Evolutionary conservation across 2,797 vertebrate genomes (phyloP).

Genomic region (Acanthurus leucopareius): DNA sequence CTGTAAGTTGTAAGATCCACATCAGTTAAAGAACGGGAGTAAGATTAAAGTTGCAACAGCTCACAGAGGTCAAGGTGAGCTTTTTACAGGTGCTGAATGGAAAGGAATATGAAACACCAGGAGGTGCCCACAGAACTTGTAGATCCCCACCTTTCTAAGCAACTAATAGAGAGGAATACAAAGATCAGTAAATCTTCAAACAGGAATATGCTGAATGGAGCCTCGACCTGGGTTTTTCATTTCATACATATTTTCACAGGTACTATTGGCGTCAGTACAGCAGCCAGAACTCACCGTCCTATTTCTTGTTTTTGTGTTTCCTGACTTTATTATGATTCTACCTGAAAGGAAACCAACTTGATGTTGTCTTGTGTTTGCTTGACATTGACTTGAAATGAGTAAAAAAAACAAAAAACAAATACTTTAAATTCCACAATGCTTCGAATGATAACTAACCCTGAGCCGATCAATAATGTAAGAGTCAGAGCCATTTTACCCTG

Average conservation of each 20-base stretch:
- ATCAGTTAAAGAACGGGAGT: background rate
- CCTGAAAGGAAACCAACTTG: no score
- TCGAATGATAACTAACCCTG: no score
- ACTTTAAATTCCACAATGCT: no score
- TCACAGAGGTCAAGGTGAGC: constrained; percentile 52
- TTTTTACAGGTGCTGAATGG: constrained; percentile 26
- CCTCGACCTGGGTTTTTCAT: background rate
- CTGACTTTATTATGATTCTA: no score
- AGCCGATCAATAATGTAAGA: background rate
- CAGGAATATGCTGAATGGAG: background rate
- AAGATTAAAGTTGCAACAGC: constrained; percentile 44
- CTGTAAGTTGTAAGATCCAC: constrained; percentile 6
- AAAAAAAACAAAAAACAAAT: no score
- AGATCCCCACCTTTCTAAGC: background rate
- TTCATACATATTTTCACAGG: constrained; percentile 10
- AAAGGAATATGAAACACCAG: constrained; percentile 29
- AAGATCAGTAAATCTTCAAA: constrained; percentile 23
- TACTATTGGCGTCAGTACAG: background rate
- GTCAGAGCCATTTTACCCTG: background rate
- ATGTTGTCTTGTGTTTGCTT: no score
- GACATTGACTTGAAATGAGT: no score
- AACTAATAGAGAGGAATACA: background rate
- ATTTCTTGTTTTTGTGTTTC: background rate
- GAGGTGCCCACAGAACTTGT: background rate
- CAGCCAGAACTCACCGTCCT: background rate